Conservation (phyloP, 2,113 vertebrate genomes). For the Elaphurus davidianus region DNA sequence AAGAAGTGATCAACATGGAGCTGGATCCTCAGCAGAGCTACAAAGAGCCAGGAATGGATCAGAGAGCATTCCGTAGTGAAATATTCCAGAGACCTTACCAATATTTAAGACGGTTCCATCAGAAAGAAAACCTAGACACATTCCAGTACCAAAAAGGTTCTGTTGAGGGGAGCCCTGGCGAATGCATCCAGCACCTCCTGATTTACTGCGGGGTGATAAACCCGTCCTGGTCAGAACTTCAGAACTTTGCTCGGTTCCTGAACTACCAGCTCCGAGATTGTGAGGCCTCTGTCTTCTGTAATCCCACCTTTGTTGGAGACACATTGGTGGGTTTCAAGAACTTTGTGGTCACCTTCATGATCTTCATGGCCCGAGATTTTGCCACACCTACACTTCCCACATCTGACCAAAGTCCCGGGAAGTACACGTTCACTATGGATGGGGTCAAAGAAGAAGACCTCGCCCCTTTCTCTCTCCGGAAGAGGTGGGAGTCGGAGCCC, state of each 20-base stretch:
- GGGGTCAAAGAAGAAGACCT: constrained; percentile 86
- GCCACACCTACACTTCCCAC: constrained; percentile 92
- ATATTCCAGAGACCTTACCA: constrained; percentile 95
- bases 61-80: constrained; percentile 86
- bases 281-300: constrained; percentile 92
- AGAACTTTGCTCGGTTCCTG: constrained; percentile 93
- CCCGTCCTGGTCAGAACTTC: constrained; percentile 95
- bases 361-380: constrained; percentile 97
- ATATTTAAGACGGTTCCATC: constrained; percentile 88
- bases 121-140: constrained; percentile 79
- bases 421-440: constrained; percentile 65
- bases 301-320: constrained; percentile 84
- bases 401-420: constrained; percentile 92
- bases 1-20: constrained; percentile 86
- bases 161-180: constrained; percentile 86
- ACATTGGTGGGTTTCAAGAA: constrained; percentile 91
- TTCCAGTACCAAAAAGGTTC: constrained; percentile 79
- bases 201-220: constrained; percentile 89
- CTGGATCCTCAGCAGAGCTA: background rate
- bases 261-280: constrained; percentile 92
- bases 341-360: constrained; percentile 97
- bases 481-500: constrained; percentile 95
- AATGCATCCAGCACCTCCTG: constrained; percentile 92
- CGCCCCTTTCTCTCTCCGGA: constrained; percentile 91
- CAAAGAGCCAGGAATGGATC: constrained; percentile 88